Base-by-base conservation (phyloP, 2,113 vertebrate genomes). In the Bagarius yarrelli region DNA sequence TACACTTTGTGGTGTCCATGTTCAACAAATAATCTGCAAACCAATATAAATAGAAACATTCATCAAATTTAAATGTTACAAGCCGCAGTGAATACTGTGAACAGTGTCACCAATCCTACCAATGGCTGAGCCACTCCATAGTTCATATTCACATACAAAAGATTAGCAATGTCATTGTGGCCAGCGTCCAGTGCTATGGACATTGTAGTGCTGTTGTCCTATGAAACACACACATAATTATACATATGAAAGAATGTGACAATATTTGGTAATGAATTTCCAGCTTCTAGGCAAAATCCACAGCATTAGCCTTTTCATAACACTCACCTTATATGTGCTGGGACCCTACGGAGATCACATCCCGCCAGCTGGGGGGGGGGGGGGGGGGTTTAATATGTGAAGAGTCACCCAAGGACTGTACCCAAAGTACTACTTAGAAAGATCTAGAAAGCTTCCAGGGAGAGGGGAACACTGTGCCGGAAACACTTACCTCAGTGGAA, bases 191-290 rank as follows among this genome's bases (percentile, higher is more conserved):
- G 90, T 47, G 97, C 96, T 75, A 99, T 98, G 0, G 97, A 98
- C 90, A 99, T 91, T 11, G 97, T 97, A 0, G 96, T 97, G 90
- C 97, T 98, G 81, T 95, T 95, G 82, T 99, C 98, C 98, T 99
- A 80, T 40, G 55, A 77, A 23, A 81, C 56, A 83, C 52, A 73
- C 9, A 83, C 32, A 70, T 5, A 61, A 15, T 70, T 16, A 72
- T 16, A 61, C 4, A 59, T 6, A 73, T 40, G 14, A 59, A 40
- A 80, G 63, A 61, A 1, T 60, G 16, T 72, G 8, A 50, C 44
- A 71, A 11, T 18, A 5, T 30, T 30, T 52, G 4, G 5, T 55
- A 23, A 73, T 12, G 32, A 21, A 32, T 1, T 71, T 71, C 9
- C 16, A n/a, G n/a, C n/a, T n/a, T n/a, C n/a, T n/a, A n/a, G n/a